Evolutionary conservation across 2,888 invertebrate genomes (phyloP), one percentile per base, ranked within the genome.

Genomic region (Leistus spinibarbis): DNA sequence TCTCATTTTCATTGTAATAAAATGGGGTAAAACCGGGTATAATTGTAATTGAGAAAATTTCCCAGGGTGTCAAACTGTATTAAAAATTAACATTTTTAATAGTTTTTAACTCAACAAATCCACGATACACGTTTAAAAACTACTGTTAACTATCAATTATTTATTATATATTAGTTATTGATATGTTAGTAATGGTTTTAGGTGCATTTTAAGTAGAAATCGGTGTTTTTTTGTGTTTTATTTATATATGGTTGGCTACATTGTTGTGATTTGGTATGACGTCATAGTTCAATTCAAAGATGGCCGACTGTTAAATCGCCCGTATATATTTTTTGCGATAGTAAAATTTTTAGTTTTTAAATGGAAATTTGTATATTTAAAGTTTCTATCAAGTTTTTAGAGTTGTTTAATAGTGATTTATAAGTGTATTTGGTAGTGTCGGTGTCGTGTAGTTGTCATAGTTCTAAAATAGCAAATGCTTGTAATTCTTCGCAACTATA

Each of bases 341-440:
- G 27, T 40, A 63, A 16, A 64, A 63, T 64, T 64, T 65, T 71
- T 65, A 24, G 22, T 63, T 53, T 66, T 71, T 71, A 64, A 63
- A 71, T 71, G 64, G 64, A 71, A 71, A 54, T 71, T 64, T 22
- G 53, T 63, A 64, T 40, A 69, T 20, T 23, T 40, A 54, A 66
- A 17, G 16, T 53, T 63, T 56, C 57, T 9, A 60, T 9, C 60
- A 57, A 20, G 19, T 63, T 20, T 20, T n/a, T 20, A 22, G 63
- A 23, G 20, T 20, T 63, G 23, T 63, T 63, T 63, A 20, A 7
- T 20, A 3, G 19, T 17, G 13, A 40, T 17, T 19, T 24, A 9
- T 57, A 23, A 27, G 40, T 40, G 40, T 40, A 7, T 40, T 40
- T 40, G 7, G 40, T 10, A 40, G 40, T 40, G 57, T 60, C 10